A percentile compares a stretch with the other conserved stretches of the same genome.
Evolutionary conservation across 2,888 invertebrate species (phyloP).

Genomic region (Physocephala rufipes): DNA sequence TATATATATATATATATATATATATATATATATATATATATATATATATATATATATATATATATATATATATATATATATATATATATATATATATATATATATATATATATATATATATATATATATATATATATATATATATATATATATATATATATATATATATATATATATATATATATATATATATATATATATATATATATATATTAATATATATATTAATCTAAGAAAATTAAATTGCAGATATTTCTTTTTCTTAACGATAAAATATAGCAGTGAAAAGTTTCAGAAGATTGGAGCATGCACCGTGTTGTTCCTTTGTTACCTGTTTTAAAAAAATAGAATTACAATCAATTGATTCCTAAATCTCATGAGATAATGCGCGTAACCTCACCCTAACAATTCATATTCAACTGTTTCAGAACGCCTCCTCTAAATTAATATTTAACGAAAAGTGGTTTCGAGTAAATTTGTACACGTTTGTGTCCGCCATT

Average conservation of each 20-base stretch:
- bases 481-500: constrained; percentile 58
- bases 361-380: not conserved
- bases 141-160: too few species aligned
- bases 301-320: too few species aligned
- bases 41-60: constrained; percentile 19
- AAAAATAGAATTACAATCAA: not conserved
- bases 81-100: too few species aligned
- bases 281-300: too few species aligned
- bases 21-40: constrained; percentile 3
- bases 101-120: too few species aligned
- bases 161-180: too few species aligned
- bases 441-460: not conserved
- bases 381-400: not conserved
- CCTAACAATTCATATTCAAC: not conserved
- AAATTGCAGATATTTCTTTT: too few species aligned
- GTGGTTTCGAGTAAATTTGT: not conserved
- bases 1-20: constrained; percentile 17
- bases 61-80: not conserved
- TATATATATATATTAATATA: not conserved
- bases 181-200: not conserved
- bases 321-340: too few species aligned
- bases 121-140: too few species aligned
- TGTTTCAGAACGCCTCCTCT: constrained; percentile 1
- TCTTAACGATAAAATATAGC: too few species aligned
- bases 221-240: too few species aligned